phyloP scores from a whole-genome alignment of 2,888 invertebrate species.

The Acanthosepion esculentum region DNA sequence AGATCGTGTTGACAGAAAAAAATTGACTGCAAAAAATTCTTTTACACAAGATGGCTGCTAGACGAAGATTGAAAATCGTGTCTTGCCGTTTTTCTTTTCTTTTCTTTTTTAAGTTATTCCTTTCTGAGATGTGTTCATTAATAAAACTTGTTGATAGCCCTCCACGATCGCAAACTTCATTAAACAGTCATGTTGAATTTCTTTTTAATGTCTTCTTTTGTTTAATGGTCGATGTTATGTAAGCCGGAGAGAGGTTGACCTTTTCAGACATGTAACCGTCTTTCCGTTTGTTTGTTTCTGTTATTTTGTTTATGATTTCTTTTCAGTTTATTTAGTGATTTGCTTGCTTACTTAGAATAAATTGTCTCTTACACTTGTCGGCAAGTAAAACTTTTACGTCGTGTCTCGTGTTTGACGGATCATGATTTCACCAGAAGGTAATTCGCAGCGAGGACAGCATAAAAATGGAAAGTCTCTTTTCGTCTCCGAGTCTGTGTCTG shows the following conservation, averaged over 20 bases:
- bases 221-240: background rate
- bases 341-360: background rate
- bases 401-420: background rate
- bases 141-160: background rate
- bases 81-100: background rate
- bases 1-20: background rate
- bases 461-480: background rate
- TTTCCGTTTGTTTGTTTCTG: background rate
- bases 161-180: too few relatives aligned
- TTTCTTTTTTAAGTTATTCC: background rate
- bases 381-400: background rate
- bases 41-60: background rate
- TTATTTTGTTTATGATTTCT: background rate
- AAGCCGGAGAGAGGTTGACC: too few relatives aligned
- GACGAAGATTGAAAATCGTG: background rate
- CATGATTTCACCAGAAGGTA: background rate
- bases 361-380: background rate
- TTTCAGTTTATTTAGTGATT: background rate
- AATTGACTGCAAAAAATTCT: background rate
- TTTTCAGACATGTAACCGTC: background rate
- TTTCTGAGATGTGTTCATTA: slow-evolving; percentile 9
- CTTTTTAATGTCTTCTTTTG: background rate
- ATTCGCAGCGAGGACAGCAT: background rate
- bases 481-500: background rate
- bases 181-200: background rate